phyloP scores from a whole-genome alignment of 1,140 invertebrate species.

The Trichoplusia ni region DNA sequence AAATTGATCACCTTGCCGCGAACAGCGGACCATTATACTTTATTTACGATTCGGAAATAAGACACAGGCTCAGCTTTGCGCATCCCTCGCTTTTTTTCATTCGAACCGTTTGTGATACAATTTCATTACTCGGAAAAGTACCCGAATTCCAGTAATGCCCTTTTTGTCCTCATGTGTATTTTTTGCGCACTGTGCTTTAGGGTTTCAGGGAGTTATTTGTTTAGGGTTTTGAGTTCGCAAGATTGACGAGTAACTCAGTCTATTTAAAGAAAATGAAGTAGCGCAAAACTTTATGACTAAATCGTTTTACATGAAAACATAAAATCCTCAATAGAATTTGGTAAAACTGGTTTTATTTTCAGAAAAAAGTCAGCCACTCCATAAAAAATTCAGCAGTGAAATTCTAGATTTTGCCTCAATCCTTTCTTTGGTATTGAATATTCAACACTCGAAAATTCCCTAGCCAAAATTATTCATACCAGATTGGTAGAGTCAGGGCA shows the following conservation, averaged over 20 bases:
- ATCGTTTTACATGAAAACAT: neutral
- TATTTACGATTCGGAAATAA: conserved; percentile 33
- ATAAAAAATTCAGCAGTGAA: neutral
- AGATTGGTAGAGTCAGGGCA: neutral
- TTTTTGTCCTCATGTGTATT: conserved; percentile 21
- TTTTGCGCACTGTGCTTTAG: conserved; percentile 18
- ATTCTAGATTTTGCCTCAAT: too few species aligned
- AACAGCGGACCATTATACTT: conserved; percentile 23
- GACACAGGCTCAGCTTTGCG: conserved; percentile 16
- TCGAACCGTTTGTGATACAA: conserved; percentile 33
- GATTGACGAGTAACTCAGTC: too few species aligned
- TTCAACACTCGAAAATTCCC: neutral
- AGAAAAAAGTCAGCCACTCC: neutral
- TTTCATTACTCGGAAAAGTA: conserved; percentile 35
- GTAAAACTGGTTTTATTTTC: neutral
- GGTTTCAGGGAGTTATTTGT: neutral
- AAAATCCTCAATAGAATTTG: neutral
- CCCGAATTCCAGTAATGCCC: conserved; percentile 11
- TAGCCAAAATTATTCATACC: neutral
- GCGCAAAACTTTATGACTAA: neutral
- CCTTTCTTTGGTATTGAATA: neutral
- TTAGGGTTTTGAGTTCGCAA: too few species aligned
- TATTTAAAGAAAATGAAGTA: neutral
- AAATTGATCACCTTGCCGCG: conserved; percentile 26
- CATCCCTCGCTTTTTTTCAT: conserved; percentile 20